Percentiles rank a stretch among this genome's conserved stretches.
phyloP scores from a whole-genome alignment of 2,113 vertebrate genomes.

The Prolemur simus region DNA sequence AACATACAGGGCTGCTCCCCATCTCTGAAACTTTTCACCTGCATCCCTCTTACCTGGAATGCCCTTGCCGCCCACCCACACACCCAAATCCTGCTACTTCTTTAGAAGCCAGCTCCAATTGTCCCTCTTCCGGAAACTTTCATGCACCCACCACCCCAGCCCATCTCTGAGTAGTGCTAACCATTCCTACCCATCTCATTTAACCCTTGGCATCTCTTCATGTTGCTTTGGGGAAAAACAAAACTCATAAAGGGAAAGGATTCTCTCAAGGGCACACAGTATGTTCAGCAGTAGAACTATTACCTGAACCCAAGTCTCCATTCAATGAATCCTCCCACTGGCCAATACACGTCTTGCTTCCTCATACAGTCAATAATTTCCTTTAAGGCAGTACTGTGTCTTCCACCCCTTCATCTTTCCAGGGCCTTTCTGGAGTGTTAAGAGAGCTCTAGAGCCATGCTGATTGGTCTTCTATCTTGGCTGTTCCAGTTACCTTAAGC shows the following conservation, averaged over 20 bases:
- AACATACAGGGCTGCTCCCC: background rate
- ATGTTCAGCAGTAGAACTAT: background rate
- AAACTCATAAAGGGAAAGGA: background rate
- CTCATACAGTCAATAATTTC: background rate
- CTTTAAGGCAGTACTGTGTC: background rate
- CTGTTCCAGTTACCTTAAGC: background rate
- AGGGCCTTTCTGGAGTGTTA: background rate
- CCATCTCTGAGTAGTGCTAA: background rate
- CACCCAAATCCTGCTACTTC: constrained; percentile 5
- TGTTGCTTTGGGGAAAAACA: background rate
- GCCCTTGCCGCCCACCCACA: background rate
- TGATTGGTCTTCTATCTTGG: constrained; percentile 2
- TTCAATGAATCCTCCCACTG: background rate
- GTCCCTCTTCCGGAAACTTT: background rate
- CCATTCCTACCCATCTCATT: background rate
- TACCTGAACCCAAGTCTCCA: background rate
- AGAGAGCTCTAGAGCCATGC: background rate
- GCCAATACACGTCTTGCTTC: background rate
- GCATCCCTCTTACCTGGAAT: background rate
- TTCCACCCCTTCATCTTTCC: background rate
- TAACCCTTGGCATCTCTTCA: background rate
- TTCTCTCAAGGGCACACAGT: background rate
- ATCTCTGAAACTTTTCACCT: background rate
- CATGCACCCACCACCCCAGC: background rate
- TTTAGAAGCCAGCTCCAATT: constrained; percentile 36